Base-by-base conservation (phyloP, 2,797 vertebrate species). In the Erpetoichthys calabaricus region DNA sequence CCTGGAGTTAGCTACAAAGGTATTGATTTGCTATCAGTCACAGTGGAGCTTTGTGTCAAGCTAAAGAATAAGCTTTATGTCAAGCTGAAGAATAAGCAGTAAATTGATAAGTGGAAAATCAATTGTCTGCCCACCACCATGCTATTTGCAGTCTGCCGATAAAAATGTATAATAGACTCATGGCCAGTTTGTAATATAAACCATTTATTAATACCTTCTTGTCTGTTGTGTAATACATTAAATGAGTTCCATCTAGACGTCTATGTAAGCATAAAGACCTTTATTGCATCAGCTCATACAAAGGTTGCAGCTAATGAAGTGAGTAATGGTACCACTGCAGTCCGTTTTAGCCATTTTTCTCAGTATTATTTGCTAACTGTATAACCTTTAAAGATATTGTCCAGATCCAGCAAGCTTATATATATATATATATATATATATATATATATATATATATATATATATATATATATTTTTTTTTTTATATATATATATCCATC, bases 11-110 rank as follows among this genome's bases (percentile, higher is more conserved):
- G 68, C 68, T 45, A 61, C 69, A 78, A 70, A 44, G 25, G 52
- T 70, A 86, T 78, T 76, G 77, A 89, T 87, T 88, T 80, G 42
- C 76, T 68, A 73, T 83, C 77, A 80, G 63, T 83, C 63, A 62
- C 64, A 72, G 67, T 67, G 69, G 76, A 76, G 67, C 61, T 72
- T 72, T 75, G 52, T 66, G 60, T 69, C 60, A 63, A 68, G 59
- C 57, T 78, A 70, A 80, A 76, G 78, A 82, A 75, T 73, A 73
- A 74, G 69, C 67, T 68, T 65, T 65, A 65, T 72, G 55, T 73
- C 71, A 70, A 65, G 55, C 47, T 77, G 69, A 70, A 74, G 74
- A 82, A 78, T 68, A 72, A 75, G 64, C 59, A 75, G 66, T 69
- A 67, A 76, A 80, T 72, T 70, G 66, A 71, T 81, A 70, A 78